Evolutionary conservation across 2,888 invertebrate genomes (phyloP), one percentile per base, ranked within the genome.

Genomic region (Mesorhabditis belari): DNA sequence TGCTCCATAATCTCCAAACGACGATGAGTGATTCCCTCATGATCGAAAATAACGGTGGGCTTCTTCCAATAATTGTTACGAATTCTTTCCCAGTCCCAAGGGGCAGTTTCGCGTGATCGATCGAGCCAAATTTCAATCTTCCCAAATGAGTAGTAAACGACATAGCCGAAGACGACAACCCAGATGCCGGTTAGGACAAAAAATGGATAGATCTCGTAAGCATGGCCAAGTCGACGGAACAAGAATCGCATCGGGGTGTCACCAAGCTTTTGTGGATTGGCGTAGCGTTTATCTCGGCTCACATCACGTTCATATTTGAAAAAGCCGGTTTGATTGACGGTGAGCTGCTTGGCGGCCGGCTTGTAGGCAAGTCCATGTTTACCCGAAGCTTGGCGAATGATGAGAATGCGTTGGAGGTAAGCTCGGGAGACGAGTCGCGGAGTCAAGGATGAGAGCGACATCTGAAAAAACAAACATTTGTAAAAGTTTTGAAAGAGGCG

Each of bases 111-210:
- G 51, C 71, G 61, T 54, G 63, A 71, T 65, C 77, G 58, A 65
- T 77, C 77, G 12, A 77, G 63, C 77, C 77, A 77, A 49, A 77
- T 64, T 63, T 77, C 77, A 29, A 69, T 57, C 52, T 73, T 74
- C 54, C 67, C 65, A 58, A 77, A 73, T 57, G 70, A 71, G 61
- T 69, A 65, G 58, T 62, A 78, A 26, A 69, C 68, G 65, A 65
- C 63, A 53, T 62, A 75, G 19, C 53, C 54, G 28, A 70, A 70
- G 19, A 58, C 55, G 44, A 59, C 53, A 57, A 69, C 66, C 73
- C 75, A 77, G 52, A 58, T 57, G 5, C 62, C 71, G 53, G 64
- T 63, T 49, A 77, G 64, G 25, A 65, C 52, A 60, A 77, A 58
- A n/a, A 77, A 60, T 12, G 77, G 77, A 61, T 75, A 77, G 28